These are phyloP conservation scores for Labeo rohita DNA, from an alignment of 2,113 vertebrate species.

Conservation along the genomic window DNA sequence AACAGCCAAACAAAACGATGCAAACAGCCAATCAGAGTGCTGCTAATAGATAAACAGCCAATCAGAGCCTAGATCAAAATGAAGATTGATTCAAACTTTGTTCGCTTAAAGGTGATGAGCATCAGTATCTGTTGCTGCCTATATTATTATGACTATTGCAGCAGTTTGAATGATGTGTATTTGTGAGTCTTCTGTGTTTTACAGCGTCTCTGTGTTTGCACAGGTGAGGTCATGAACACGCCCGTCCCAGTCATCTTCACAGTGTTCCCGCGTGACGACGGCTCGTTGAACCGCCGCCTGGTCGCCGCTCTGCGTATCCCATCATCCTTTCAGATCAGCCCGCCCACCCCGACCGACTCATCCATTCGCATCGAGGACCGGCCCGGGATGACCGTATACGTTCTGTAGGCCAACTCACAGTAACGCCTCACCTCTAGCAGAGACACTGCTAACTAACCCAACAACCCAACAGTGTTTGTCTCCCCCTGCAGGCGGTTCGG, in stretches of 20 bases:
- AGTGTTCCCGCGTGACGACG: slow-evolving; percentile 83
- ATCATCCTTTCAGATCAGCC: slow-evolving; percentile 76
- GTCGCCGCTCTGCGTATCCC: slow-evolving; percentile 86
- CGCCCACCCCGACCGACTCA: slow-evolving; percentile 79
- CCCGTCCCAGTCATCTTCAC: slow-evolving; percentile 85
- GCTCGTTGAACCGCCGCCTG: slow-evolving; percentile 82
- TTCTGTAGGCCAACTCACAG: neutral
- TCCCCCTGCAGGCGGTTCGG: slow-evolving; percentile 82
- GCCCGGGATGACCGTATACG: slow-evolving; percentile 84
- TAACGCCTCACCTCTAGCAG: too few species aligned
- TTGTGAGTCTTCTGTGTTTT: neutral
- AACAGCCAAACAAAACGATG: too few species aligned
- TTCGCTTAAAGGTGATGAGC: too few species aligned
- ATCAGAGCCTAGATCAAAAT: too few species aligned
- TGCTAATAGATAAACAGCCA: too few species aligned
- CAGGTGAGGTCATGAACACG: slow-evolving; percentile 87
- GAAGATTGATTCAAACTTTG: too few species aligned
- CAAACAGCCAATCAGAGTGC: too few species aligned
- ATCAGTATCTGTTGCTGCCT: too few species aligned
- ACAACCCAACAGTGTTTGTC: neutral
- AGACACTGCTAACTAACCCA: neutral
- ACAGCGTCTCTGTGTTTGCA: neutral
- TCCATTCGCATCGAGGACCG: slow-evolving; percentile 83
- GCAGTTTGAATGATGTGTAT: neutral
- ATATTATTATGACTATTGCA: too few species aligned